Percentiles rank a stretch among this genome's conserved stretches.
These are phyloP conservation scores for Eurytoma adleriae DNA, from an alignment of 2,888 invertebrate genomes.

Conservation along the genomic window DNA sequence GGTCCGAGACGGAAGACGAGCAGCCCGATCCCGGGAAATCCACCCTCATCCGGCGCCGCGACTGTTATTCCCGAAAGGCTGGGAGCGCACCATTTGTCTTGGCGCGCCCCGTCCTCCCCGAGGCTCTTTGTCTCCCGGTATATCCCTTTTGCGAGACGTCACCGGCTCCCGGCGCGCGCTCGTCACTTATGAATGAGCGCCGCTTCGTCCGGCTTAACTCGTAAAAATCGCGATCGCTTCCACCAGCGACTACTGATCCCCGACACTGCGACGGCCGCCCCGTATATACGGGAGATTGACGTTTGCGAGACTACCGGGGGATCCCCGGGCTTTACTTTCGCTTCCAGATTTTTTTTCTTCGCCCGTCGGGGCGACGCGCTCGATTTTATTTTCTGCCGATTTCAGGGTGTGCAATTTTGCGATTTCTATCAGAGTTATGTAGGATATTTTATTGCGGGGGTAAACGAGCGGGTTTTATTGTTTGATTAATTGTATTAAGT, in stretches of 20 bases:
- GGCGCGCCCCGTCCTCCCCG: background rate
- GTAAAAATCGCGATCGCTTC: background rate
- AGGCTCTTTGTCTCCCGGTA: slow-evolving; percentile 1
- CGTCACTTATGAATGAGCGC: background rate
- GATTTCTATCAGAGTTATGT: no score
- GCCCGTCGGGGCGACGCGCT: background rate
- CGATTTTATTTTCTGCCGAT: background rate
- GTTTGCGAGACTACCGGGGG: no score
- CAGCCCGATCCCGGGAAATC: slow-evolving; percentile 42
- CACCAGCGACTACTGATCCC: background rate
- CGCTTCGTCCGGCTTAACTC: background rate
- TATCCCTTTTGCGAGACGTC: background rate
- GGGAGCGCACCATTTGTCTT: slow-evolving; percentile 48
- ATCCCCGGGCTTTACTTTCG: no score
- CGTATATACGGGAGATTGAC: background rate
- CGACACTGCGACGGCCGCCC: no score
- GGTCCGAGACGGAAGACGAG: slow-evolving; percentile 36
- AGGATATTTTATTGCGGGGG: no score
- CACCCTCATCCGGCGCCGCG: slow-evolving; percentile 1
- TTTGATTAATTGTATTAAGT: no score
- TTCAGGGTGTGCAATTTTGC: no score
- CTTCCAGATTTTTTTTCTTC: background rate
- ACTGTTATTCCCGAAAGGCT: slow-evolving; percentile 42
- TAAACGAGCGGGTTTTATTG: no score
- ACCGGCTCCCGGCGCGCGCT: background rate